Base-by-base conservation (phyloP, 2,113 vertebrate genomes). In the Labrus mixtus region DNA sequence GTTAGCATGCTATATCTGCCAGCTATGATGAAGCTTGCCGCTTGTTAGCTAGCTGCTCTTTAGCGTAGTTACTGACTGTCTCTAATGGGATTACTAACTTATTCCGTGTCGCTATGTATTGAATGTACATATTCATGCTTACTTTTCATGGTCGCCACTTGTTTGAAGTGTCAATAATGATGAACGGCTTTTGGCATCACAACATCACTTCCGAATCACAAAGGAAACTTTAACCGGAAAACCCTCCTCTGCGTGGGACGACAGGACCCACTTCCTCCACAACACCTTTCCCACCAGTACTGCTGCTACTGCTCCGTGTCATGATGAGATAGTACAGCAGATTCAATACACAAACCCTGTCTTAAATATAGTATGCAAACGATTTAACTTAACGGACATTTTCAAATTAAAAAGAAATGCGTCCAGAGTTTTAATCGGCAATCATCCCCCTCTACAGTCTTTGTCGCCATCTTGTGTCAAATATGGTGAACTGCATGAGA, bases 211-310 rank as follows among this genome's bases (percentile, higher is more conserved):
- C 90, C 77, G 85, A 91, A 64, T 89, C 88, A 93, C 91, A 93
- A 92, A 90, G 91, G 90, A 93, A 93, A 92, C 70, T 92, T 93
- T 90, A 67, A 82, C 91, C 90, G 91, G 90, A 93, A 92, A 93
- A 80, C 71, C 87, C 87, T 88, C 86, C 85, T 86, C 81, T 71
- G 68, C 73, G 79, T 83, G 79, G 79, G 78, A 91, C 68, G 68
- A 66, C 29, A 0, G 53, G 66, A 70, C 64, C 33, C 75, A 73
- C 86, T 88, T 89, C 88, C 87, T 88, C 19, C 69, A 68, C 73
- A 54, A 23, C 73, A 62, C 19, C n/a, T 62, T 50, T 6, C 15
- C 15, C 12, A 17, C 55, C n/a, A 56, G 19, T 33, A 16, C 6
- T 33, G 36, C 61, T 33, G 0, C 11, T 0, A 8, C 36, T 23